Conservation (phyloP, 2,888 invertebrate species). For the Agonopterix arenella region DNA sequence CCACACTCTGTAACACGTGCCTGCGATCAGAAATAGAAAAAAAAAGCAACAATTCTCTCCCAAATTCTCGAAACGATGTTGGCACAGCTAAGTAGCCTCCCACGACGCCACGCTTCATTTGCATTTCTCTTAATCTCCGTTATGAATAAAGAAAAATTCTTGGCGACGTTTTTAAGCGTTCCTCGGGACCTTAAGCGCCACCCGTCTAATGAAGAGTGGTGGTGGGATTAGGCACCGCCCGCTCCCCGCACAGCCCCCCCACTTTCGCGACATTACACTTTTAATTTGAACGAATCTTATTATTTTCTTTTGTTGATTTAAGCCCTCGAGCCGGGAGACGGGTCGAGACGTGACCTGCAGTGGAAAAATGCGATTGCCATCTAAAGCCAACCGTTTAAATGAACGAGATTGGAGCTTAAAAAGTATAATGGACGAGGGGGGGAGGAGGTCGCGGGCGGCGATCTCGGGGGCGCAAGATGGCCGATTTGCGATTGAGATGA, state of each 20-base stretch:
- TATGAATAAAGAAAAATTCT: conserved; percentile 76
- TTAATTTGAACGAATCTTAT: conserved; percentile 85
- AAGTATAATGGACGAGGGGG: conserved; percentile 81
- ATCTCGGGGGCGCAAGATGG: conserved; percentile 73
- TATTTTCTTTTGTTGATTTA: conserved; percentile 83
- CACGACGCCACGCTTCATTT: conserved; percentile 70
- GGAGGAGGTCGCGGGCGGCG: conserved; percentile 62
- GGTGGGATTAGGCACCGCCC: conserved; percentile 53
- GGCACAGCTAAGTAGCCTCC: conserved; percentile 72
- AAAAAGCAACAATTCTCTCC: conserved; percentile 35
- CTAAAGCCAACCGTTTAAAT: conserved; percentile 84
- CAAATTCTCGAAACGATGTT: conserved; percentile 53
- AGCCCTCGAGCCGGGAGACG: conserved; percentile 78
- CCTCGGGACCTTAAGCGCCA: conserved; percentile 43
- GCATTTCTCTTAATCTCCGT: conserved; percentile 74
- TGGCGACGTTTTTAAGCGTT: conserved; percentile 64
- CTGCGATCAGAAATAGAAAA: conserved; percentile 29
- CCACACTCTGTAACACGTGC: conserved; percentile 11
- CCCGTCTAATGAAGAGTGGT: conserved; percentile 67
- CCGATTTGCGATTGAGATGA: conserved; percentile 78
- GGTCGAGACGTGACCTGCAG: conserved; percentile 81
- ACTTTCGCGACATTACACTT: conserved; percentile 80
- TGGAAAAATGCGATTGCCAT: conserved; percentile 84
- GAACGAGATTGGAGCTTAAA: conserved; percentile 85
- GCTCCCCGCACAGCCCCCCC: conserved; percentile 34